Evolutionary conservation across 2,113 vertebrate genomes (phyloP), one percentile per base, ranked within the genome.

Genomic region (Percina caprodes): DNA sequence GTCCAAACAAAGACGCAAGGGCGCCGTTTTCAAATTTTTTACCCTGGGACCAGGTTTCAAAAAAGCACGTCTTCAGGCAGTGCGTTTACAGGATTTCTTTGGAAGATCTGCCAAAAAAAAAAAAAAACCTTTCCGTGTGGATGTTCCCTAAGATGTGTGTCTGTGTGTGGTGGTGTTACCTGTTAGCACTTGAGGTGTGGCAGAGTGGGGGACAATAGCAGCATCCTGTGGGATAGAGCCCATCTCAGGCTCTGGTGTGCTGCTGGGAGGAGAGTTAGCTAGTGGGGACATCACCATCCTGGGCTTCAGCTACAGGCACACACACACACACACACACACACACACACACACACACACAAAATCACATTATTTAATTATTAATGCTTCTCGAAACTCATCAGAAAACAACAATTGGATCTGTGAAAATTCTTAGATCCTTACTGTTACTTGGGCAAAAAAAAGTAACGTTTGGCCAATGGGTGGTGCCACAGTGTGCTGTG

Each of bases 141-240:
- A 30, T 30, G 30, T 3, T 4, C 30, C 30, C 30, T 30, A 48
- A 24, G 7, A 58, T 49, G 13, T 61, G 13, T 52, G 18, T 52
- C 4, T 18, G 23, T 77, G 59, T 63, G 35, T 45, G 26, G n/a
- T 48, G 54, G n/a, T 52, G 54, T 81, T 96, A 99, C 98, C 98
- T 97, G 96, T 97, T 73, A 97, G 95, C 89, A 95, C 93, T 90
- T 98, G 96, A 6, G 97, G 95, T 6, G 94, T 93, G 62, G 92
- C 94, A 0, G 97, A 96, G 86, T 95, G 96, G 62, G 98, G 98
- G 14, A 98, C 86, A 0, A 96, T 97, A 71, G 97, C 97, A 75
- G 97, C 96, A 1, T 98, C 98, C 93, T 98, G 98, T 10, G 97
- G 98, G 69, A 98, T 96, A 35, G 97, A 98, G 74, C 97, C 97